Evolutionary conservation across 2,113 vertebrate genomes (phyloP), one percentile per base, ranked within the genome.

Genomic region (Microtus pennsylvanicus): DNA sequence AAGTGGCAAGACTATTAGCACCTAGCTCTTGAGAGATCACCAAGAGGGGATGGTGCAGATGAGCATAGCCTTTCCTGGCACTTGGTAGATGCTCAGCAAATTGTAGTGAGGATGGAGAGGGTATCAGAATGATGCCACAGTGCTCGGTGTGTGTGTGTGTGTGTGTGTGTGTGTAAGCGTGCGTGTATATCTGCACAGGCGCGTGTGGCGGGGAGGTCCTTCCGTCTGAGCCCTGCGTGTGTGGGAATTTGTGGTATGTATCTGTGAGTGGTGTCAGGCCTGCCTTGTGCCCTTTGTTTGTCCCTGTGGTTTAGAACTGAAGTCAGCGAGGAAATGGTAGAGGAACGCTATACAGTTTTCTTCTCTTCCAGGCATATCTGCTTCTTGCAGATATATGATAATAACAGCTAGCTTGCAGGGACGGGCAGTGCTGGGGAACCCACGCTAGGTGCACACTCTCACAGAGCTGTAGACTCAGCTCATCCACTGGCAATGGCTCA

Each of bases 231-330:
- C 52, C 61, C 76, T 70, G 61, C 26, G 35, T 55, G 38, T 61
- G 81, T 90, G 52, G 45, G 61, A 33, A 86, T 87, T 80, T 87
- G 17, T 89, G 28, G 45, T 67, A 11, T 38, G 7, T 17, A 65
- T 95, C 58, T 93, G 7, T 81, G 45, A 72, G 30, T 81, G 45
- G 38, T 30, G 28, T 92, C 92, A 74, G 65, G 85, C 30, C 47
- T 93, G 30, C 52, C 22, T 90, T 77, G 50, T 94, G 76, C 86
- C 88, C 35, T 93, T 16, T 70, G 35, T 96, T 87, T 94, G 70
- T 52, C n/a, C 58, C 63, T 70, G 85, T 67, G 61, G 70, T 92
- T 95, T 55, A 74, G 80, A 83, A 93, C 87, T 77, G 13, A 93
- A 58, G 65, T 88, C 85, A 81, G 45, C 80, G 72, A 72, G 74